Percentiles rank a stretch among this genome's conserved stretches.
These are phyloP conservation scores for Amyelois transitella DNA, from an alignment of 1,140 invertebrate species.

Conservation along the genomic window DNA sequence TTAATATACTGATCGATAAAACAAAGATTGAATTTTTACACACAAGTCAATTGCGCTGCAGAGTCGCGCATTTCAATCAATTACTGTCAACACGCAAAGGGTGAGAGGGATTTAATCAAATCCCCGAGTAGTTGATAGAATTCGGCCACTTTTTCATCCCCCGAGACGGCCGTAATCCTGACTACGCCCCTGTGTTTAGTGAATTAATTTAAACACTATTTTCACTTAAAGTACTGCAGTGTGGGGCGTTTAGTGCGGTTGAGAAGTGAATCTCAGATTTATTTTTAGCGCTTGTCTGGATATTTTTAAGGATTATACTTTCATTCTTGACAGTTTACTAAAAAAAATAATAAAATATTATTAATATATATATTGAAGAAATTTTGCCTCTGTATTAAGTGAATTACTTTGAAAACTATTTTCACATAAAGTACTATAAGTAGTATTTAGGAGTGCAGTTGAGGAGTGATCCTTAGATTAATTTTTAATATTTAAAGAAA, in stretches of 20 bases:
- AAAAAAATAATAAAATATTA: too few relatives aligned
- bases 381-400: too few relatives aligned
- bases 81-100: conserved; percentile 66
- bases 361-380: too few relatives aligned
- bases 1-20: too few relatives aligned
- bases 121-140: conserved; percentile 53
- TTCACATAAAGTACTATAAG: too few relatives aligned
- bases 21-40: background rate
- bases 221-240: conserved; percentile 33
- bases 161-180: conserved; percentile 43
- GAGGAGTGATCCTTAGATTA: too few relatives aligned
- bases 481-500: too few relatives aligned
- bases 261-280: background rate
- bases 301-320: background rate
- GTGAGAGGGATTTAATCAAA: conserved; percentile 62
- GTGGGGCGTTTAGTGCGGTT: conserved; percentile 1
- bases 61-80: conserved; percentile 61
- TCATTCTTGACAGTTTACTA: too few relatives aligned
- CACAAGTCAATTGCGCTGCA: conserved; percentile 35
- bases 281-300: background rate
- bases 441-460: too few relatives aligned
- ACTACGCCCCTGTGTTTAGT: conserved; percentile 61
- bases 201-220: conserved; percentile 64
- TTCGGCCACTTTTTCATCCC: conserved; percentile 54
- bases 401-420: too few relatives aligned